Conservation (phyloP, 2,888 invertebrate species). For the Patella pellucida region DNA sequence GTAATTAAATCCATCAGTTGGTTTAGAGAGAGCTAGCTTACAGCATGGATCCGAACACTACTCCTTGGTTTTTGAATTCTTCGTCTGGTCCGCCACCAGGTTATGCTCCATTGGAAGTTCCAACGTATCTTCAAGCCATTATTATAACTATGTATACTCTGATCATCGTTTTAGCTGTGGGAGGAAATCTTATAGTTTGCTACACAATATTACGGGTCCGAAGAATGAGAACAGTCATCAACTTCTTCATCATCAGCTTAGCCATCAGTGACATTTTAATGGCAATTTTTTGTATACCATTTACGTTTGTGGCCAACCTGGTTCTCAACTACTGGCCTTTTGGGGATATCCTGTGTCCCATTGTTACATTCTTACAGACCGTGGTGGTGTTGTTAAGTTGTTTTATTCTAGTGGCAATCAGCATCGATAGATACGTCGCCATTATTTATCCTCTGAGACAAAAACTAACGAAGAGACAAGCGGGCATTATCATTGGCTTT, state of each 20-base stretch:
- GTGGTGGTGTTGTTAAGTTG: slow-evolving; percentile 80
- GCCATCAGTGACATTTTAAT: slow-evolving; percentile 72
- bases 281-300: slow-evolving; percentile 72
- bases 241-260: slow-evolving; percentile 75
- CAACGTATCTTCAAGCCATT: slow-evolving; percentile 61
- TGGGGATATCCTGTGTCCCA: slow-evolving; percentile 83
- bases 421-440: slow-evolving; percentile 89
- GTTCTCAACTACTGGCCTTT: slow-evolving; percentile 90
- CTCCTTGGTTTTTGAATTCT: background rate
- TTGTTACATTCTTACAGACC: slow-evolving; percentile 84
- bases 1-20: too few species aligned
- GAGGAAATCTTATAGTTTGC: slow-evolving; percentile 79
- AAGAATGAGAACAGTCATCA: slow-evolving; percentile 91
- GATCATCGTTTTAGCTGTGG: slow-evolving; percentile 71
- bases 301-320: slow-evolving; percentile 81
- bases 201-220: slow-evolving; percentile 87
- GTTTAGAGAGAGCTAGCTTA: background rate
- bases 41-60: background rate
- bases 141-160: slow-evolving; percentile 72
- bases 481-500: slow-evolving; percentile 79
- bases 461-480: slow-evolving; percentile 81
- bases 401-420: slow-evolving; percentile 91
- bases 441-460: slow-evolving; percentile 90
- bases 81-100: slow-evolving; percentile 15
- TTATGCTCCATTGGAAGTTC: slow-evolving; percentile 42